Base-by-base conservation (phyloP, 2,797 vertebrate species). In the Oreortyx pictus region DNA sequence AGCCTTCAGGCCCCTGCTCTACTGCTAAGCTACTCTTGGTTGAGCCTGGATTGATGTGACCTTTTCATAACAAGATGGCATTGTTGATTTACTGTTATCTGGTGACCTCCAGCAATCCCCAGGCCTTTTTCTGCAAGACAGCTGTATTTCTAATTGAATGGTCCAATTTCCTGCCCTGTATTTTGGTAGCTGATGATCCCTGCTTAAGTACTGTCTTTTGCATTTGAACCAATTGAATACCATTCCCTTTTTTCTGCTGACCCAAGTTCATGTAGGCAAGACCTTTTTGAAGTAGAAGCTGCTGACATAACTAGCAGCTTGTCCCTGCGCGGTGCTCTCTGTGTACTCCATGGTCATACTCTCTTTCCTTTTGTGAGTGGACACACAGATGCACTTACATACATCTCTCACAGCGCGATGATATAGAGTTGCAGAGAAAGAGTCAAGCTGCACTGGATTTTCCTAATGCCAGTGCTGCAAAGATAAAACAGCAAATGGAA, bases 401-500 rank as follows among this genome's bases (percentile, higher is more conserved):
- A 49, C 67, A 70, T 19, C 29, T 86, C 92, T 89, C 37, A 14
- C 5, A 6, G 41, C 46, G 24, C 0, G 1, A 70, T 71, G 66
- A 73, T 6, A 33, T 6, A 23, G 49, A 74, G 39, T 35, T 44
- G 31, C 18, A 82, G 47, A 66, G 54, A 80, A 75, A 50, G 25
- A 47, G 25, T 82, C 74, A 33, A 6, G 67, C 35, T 44, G 54
- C 20, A 23, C 9, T 50, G 39, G 50, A 52, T 78, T 88, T 94
- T 74, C 60, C 47, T 76, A 83, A 65, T 83, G 70, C 68, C 35
- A 65, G 44, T 27, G 31, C 73, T 83, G 64, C 43, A 76, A 79
- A 91, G 77, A 74, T 46, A 54, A 88, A 92, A 43, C 35, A 83
- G 23, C 67, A 74, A 94, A 82, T 24, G 24, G 52, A 92, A 90